A percentile compares a stretch with the other conserved stretches of the same genome.
These are phyloP conservation scores for Griposia aprilina DNA, from an alignment of 2,888 invertebrate genomes.

Conservation along the genomic window DNA sequence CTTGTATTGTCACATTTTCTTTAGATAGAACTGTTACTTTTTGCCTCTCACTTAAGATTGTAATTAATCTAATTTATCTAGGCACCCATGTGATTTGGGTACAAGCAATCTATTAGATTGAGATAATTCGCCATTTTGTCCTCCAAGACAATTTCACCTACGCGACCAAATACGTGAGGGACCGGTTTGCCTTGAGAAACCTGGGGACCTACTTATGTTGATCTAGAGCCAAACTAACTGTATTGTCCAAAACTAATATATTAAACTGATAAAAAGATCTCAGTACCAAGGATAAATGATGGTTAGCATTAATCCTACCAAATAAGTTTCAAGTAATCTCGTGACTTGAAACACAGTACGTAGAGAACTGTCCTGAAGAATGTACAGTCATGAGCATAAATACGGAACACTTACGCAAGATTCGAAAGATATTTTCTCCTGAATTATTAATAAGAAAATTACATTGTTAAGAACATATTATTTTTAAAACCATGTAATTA, in stretches of 20 bases:
- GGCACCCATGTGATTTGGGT: slow-evolving; percentile 51
- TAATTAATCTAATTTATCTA: slow-evolving; percentile 64
- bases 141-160: slow-evolving; percentile 33
- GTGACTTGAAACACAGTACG: background rate
- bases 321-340: slow-evolving; percentile 17
- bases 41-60: slow-evolving; percentile 49
- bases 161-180: slow-evolving; percentile 41
- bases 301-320: slow-evolving; percentile 15
- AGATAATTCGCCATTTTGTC: slow-evolving; percentile 56
- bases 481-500: background rate
- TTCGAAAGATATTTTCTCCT: background rate
- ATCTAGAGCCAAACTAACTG: slow-evolving; percentile 19
- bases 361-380: background rate
- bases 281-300: slow-evolving; percentile 11
- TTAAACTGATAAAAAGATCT: slow-evolving; percentile 37
- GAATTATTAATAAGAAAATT: background rate
- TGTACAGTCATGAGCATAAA: background rate
- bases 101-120: slow-evolving; percentile 51
- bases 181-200: slow-evolving; percentile 24
- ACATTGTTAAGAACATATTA: background rate
- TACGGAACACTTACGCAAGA: background rate
- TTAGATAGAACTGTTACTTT: slow-evolving; percentile 32
- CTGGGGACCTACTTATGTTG: slow-evolving; percentile 27
- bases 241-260: slow-evolving; percentile 28
- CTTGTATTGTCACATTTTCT: slow-evolving; percentile 18